Percentiles rank a stretch among this genome's conserved stretches.
These are phyloP conservation scores for Latrodectus hesperus DNA, from an alignment of 2,888 invertebrate genomes.

Conservation along the genomic window DNA sequence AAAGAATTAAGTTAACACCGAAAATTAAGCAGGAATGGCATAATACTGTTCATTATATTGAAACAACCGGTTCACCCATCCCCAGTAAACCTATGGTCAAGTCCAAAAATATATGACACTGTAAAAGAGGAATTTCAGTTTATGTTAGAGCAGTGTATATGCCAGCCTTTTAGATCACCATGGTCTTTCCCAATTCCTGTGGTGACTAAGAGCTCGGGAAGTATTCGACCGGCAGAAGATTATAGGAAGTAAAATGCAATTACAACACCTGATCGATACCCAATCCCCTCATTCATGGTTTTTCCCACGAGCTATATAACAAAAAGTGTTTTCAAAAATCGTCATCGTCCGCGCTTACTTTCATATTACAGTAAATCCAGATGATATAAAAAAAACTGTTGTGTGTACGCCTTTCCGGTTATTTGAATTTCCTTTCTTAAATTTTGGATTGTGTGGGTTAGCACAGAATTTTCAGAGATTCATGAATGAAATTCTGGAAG, in stretches of 20 bases:
- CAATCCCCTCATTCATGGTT: slow-evolving; percentile 12
- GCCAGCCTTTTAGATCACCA: background rate
- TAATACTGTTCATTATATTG: too few species aligned
- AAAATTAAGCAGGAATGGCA: too few species aligned
- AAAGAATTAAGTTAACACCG: too few species aligned
- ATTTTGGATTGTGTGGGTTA: slow-evolving; percentile 74
- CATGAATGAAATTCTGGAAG: slow-evolving; percentile 72
- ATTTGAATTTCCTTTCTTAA: slow-evolving; percentile 26
- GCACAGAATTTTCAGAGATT: slow-evolving; percentile 75
- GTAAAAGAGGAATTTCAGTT: background rate
- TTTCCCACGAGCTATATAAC: background rate
- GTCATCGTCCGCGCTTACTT: slow-evolving; percentile 71
- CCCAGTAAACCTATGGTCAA: background rate
- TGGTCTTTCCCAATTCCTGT: slow-evolving; percentile 11
- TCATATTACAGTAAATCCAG: slow-evolving; percentile 71
- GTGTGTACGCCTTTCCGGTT: slow-evolving; percentile 72
- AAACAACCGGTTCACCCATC: too few species aligned
- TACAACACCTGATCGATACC: slow-evolving; percentile 2
- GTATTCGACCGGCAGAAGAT: background rate
- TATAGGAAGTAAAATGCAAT: background rate
- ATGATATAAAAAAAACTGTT: slow-evolving; percentile 75
- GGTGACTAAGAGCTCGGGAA: background rate
- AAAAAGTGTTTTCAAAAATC: slow-evolving; percentile 39
- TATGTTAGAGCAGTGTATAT: background rate
- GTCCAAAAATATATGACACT: background rate